phyloP scores from a whole-genome alignment of 2,113 vertebrate species.

The Mus pahari region DNA sequence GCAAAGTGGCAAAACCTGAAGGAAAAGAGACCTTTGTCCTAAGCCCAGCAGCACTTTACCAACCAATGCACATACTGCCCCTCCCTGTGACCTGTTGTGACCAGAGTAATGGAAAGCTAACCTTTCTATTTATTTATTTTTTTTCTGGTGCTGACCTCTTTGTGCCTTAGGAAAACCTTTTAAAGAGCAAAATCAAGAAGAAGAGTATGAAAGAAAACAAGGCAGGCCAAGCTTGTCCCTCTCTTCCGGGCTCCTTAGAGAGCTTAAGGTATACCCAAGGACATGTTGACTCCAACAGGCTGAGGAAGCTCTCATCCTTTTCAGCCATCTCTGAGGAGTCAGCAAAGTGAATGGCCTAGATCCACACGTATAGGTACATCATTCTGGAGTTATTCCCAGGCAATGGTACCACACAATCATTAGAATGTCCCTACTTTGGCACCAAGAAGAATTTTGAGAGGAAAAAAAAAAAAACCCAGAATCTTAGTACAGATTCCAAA shows the following conservation, averaged over 20 bases:
- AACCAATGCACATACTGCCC: too few species aligned
- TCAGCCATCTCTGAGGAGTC: background rate
- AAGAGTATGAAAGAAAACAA: background rate
- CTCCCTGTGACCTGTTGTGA: background rate
- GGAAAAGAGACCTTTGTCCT: background rate
- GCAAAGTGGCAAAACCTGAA: background rate
- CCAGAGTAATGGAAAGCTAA: background rate
- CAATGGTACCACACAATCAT: background rate
- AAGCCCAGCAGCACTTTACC: background rate
- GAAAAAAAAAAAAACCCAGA: background rate
- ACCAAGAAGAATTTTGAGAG: slow-evolving; percentile 14
- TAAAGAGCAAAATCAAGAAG: slow-evolving; percentile 1
- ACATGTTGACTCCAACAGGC: background rate
- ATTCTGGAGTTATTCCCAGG: background rate
- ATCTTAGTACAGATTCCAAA: slow-evolving; percentile 11
- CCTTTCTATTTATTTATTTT: background rate
- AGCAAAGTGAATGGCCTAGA: background rate
- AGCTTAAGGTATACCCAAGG: background rate
- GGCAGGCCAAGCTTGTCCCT: background rate
- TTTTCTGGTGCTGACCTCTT: background rate
- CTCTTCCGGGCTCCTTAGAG: background rate
- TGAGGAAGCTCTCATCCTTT: background rate
- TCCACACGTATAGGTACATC: background rate
- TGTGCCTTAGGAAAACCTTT: background rate
- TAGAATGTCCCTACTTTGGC: background rate